Conservation (phyloP, 1,140 invertebrate genomes). For the Atopsyche davidsoni region DNA sequence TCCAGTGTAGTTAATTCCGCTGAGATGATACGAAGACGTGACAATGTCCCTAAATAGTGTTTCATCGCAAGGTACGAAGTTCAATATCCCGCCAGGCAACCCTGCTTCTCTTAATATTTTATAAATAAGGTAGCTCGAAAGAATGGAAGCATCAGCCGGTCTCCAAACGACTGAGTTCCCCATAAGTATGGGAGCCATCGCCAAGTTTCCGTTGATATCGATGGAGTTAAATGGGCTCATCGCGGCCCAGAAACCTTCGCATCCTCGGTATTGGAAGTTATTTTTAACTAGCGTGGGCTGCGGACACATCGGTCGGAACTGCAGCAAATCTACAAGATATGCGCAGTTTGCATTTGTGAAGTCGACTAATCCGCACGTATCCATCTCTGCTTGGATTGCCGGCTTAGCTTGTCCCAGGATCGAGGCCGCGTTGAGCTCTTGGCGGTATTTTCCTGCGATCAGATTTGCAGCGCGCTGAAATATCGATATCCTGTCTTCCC, state of each 20-base stretch:
- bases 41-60: constrained; percentile 85
- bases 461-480: constrained; percentile 81
- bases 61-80: constrained; percentile 86
- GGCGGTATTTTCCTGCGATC: constrained; percentile 76
- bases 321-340: constrained; percentile 70
- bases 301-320: constrained; percentile 78
- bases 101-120: constrained; percentile 82
- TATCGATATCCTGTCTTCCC: constrained; percentile 65
- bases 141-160: constrained; percentile 89
- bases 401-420: constrained; percentile 94
- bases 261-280: constrained; percentile 72
- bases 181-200: constrained; percentile 87
- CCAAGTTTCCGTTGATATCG: constrained; percentile 93
- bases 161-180: constrained; percentile 93
- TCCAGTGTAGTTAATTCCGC: constrained; percentile 90
- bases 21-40: constrained; percentile 69
- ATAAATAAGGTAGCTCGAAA: constrained; percentile 87
- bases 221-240: constrained; percentile 96
- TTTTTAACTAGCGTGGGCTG: constrained; percentile 65
- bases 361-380: constrained; percentile 40
- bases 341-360: constrained; percentile 62
- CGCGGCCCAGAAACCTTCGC: constrained; percentile 92
- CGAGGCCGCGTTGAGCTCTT: constrained; percentile 80
- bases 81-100: constrained; percentile 88
- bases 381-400: constrained; percentile 90